phyloP scores from a whole-genome alignment of 1,140 invertebrate genomes.

The Onthophagus taurus region DNA sequence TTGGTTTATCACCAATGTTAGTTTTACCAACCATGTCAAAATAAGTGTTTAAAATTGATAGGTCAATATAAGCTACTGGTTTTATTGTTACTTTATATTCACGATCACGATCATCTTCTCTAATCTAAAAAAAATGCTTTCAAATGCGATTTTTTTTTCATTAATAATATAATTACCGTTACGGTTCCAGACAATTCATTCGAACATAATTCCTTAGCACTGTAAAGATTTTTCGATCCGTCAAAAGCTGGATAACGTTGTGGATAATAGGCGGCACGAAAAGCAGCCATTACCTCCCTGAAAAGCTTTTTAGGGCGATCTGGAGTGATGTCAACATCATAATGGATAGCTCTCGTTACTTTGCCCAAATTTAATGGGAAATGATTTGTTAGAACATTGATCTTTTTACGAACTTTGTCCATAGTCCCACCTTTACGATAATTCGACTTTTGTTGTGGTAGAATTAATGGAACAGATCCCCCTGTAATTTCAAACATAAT shows the following conservation, averaged over 20 bases:
- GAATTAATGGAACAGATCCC: too few relatives aligned
- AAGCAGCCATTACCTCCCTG: conserved; percentile 29
- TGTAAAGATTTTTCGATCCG: conserved; percentile 57
- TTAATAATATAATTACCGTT: too few relatives aligned
- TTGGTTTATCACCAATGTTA: conserved; percentile 2
- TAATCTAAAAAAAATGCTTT: neutral
- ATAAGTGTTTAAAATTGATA: conserved; percentile 12
- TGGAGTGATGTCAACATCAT: conserved; percentile 41
- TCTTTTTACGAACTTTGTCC: too few relatives aligned
- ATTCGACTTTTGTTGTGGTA: too few relatives aligned
- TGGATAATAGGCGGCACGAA: neutral
- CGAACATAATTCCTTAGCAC: conserved; percentile 21
- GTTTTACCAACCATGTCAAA: neutral
- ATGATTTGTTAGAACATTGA: conserved; percentile 6
- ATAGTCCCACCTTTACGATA: too few relatives aligned
- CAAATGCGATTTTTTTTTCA: too few relatives aligned
- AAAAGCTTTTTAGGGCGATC: conserved; percentile 38
- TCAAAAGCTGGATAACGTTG: conserved; percentile 51
- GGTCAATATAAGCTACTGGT: conserved; percentile 36
- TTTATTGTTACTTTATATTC: conserved; percentile 52
- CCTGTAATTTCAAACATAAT: too few relatives aligned
- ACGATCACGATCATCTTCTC: conserved; percentile 39
- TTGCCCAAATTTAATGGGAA: neutral
- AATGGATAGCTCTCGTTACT: conserved; percentile 34
- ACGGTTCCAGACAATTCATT: neutral